Percentiles rank a stretch among this genome's conserved stretches.
phyloP scores from a whole-genome alignment of 2,113 vertebrate species.

The Triplophysa rosa region DNA sequence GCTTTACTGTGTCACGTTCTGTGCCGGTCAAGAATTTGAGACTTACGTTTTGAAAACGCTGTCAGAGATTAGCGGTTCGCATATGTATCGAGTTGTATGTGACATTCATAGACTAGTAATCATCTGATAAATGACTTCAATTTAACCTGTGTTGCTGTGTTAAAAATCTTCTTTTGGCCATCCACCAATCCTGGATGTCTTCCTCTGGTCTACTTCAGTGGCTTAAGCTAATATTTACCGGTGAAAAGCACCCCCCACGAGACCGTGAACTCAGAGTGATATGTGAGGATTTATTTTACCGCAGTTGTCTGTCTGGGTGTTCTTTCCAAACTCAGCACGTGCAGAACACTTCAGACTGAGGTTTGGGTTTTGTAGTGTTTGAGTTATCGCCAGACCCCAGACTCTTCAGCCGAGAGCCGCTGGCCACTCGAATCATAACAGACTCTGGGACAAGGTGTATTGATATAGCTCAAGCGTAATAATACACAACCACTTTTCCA shows the following conservation, averaged over 20 bases:
- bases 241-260: background rate
- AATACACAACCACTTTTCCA: background rate
- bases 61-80: too few relatives aligned
- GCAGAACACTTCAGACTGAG: slow-evolving; percentile 28
- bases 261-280: background rate
- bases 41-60: too few relatives aligned
- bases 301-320: slow-evolving; percentile 38
- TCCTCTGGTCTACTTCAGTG: background rate
- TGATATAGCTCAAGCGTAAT: slow-evolving; percentile 38
- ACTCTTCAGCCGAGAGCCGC: slow-evolving; percentile 47
- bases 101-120: too few relatives aligned
- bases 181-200: slow-evolving; percentile 4
- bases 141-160: too few relatives aligned
- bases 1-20: too few relatives aligned
- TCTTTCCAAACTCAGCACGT: slow-evolving; percentile 29
- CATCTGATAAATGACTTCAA: too few relatives aligned
- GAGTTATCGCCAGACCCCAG: slow-evolving; percentile 42
- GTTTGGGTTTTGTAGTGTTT: slow-evolving; percentile 51
- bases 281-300: slow-evolving; percentile 15
- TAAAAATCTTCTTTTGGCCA: too few relatives aligned
- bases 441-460: slow-evolving; percentile 12
- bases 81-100: too few relatives aligned
- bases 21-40: too few relatives aligned
- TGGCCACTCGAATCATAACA: slow-evolving; percentile 46
- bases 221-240: slow-evolving; percentile 42